phyloP scores from a whole-genome alignment of 2,113 vertebrate genomes.

The Galemys pyrenaicus region DNA sequence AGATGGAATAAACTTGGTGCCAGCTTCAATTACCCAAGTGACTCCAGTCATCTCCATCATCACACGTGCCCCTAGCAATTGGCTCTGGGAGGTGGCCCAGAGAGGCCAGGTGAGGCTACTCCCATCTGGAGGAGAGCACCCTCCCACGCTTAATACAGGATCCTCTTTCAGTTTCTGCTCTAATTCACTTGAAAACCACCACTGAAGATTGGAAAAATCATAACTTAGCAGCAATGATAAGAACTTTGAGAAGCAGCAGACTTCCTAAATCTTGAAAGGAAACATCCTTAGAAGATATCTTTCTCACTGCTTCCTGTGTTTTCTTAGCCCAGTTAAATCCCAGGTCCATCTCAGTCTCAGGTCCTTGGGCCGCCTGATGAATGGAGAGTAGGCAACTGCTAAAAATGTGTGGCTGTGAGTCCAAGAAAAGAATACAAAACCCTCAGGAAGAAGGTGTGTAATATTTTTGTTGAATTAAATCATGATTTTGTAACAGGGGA shows the following conservation, averaged over 20 bases:
- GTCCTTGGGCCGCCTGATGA: neutral
- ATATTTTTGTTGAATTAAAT: slow-evolving; percentile 78
- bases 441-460: slow-evolving; percentile 62
- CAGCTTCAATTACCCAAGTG: neutral
- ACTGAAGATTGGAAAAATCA: neutral
- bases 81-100: neutral
- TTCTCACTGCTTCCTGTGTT: slow-evolving; percentile 14
- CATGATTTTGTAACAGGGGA: slow-evolving; percentile 78
- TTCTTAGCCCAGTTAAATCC: slow-evolving; percentile 33
- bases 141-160: neutral
- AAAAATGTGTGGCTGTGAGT: neutral
- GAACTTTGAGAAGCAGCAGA: slow-evolving; percentile 22
- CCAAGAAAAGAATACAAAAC: slow-evolving; percentile 65
- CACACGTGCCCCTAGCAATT: neutral
- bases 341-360: neutral
- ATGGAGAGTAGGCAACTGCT: neutral
- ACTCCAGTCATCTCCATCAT: neutral
- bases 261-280: slow-evolving; percentile 19
- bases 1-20: neutral
- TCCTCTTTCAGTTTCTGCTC: neutral
- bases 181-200: neutral
- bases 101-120: neutral
- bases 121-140: neutral
- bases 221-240: slow-evolving; percentile 38
- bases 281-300: slow-evolving; percentile 33